Base-by-base conservation (phyloP, 2,113 vertebrate species). In the Brachypodius melanocephalos region DNA sequence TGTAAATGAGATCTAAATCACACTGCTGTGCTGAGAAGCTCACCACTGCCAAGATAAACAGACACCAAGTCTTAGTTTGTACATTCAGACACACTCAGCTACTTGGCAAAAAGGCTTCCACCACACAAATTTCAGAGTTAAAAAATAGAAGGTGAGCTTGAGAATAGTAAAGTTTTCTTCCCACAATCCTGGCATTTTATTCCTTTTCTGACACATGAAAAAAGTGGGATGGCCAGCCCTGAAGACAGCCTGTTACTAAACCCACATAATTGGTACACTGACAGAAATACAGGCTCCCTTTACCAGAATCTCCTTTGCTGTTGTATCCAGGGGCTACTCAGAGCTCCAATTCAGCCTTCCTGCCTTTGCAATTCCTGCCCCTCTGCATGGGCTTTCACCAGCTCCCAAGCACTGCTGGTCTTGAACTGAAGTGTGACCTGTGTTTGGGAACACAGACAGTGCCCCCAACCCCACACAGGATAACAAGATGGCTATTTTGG, bases 111-210 rank as follows among this genome's bases (percentile, higher is more conserved):
- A 90, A 76, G n/a, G 46, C 43, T 71, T 43, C 59, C n/a, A 88
- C 55, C 55, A 74, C 72, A 93, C 75, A 93, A 71, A 86, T 71
- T 80, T 88, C 54, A 54, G 49, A 85, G 69, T 88, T 92, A 93
- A 88, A 88, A 97, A 96, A 86, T 9, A 95, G 85, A n/a, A 88
- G 51, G 67, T 40, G 75, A 43, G 46, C 38, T 91, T 88, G 42
- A 61, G 54, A 82, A 69, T 7, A 62, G 49, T 40, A 16, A 88
- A 42, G 71, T 77, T 88, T 90, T 88, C 90, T 92, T 84, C 85
- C 79, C 85, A 90, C 79, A 88, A 8, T 59, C 55, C 36, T 55
- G 25, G 68, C 55, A 75, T 86, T 88, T 74, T 51, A 51, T 54
- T 86, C 29, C 20, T 88, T 86, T 73, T 77, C 63, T 94, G 67